Percentiles rank a stretch among this genome's conserved stretches.
phyloP scores from a whole-genome alignment of 2,888 invertebrate genomes.

The Acheta domesticus region DNA sequence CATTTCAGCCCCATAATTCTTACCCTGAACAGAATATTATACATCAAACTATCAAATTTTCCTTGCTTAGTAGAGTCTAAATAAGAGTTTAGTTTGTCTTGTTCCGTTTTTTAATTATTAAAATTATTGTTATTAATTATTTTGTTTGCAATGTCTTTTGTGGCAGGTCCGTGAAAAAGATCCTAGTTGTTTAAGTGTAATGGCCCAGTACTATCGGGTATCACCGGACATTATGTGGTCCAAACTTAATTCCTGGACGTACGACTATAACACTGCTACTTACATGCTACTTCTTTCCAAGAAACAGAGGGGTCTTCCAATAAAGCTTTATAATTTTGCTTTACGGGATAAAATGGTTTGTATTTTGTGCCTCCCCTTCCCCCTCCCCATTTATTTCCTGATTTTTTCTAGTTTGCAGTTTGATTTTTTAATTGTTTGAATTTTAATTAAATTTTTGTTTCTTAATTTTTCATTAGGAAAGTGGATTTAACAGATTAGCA shows the following conservation, averaged over 20 bases:
- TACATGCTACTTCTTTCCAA: constrained; percentile 64
- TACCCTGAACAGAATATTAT: too few relatives aligned
- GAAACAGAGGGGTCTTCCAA: constrained; percentile 56
- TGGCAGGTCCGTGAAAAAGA: constrained; percentile 44
- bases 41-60: too few relatives aligned
- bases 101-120: too few relatives aligned
- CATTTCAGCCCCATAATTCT: too few relatives aligned
- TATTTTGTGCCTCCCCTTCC: too few relatives aligned
- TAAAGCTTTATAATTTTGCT: constrained; percentile 43
- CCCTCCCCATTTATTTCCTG: background rate
- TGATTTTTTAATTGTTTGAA: background rate
- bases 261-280: constrained; percentile 70
- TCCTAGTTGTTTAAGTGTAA: constrained; percentile 44
- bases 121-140: too few relatives aligned
- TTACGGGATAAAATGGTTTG: constrained; percentile 38
- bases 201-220: constrained; percentile 45
- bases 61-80: too few relatives aligned
- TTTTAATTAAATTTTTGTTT: background rate
- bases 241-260: constrained; percentile 55
- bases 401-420: background rate
- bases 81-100: background rate
- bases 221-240: constrained; percentile 50
- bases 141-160: background rate
- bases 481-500: background rate
- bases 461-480: background rate